Evolutionary conservation across 1,140 invertebrate species (phyloP).

Genomic region (Pseudomyrmex pallidus): DNA sequence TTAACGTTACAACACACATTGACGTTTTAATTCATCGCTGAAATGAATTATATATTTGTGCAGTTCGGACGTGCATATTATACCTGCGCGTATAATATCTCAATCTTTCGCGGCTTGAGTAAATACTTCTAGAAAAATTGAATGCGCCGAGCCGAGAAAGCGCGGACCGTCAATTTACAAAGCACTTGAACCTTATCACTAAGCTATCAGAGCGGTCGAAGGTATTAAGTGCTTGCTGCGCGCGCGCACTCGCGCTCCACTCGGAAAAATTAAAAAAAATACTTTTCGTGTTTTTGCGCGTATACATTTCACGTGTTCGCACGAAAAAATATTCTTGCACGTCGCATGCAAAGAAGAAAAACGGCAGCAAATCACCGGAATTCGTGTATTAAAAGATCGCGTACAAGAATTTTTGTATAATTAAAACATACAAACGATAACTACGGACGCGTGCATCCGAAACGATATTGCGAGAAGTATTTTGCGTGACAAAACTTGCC

Average conservation of each 20-base stretch:
- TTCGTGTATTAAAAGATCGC: constrained; percentile 17
- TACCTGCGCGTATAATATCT: constrained; percentile 10
- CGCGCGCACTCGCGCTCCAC: background rate
- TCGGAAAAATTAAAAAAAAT: constrained; percentile 14
- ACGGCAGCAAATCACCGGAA: background rate
- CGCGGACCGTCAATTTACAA: constrained; percentile 44
- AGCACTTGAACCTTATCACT: constrained; percentile 46
- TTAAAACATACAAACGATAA: no score
- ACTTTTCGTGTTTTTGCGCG: no score
- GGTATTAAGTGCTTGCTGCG: constrained; percentile 12
- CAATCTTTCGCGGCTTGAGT: constrained; percentile 6
- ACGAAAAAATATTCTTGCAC: constrained; percentile 2
- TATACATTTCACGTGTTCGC: constrained; percentile 6
- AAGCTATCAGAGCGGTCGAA: background rate
- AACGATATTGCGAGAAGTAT: background rate
- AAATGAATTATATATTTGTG: background rate
- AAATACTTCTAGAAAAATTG: constrained; percentile 45
- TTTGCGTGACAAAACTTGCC: background rate
- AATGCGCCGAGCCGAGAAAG: background rate
- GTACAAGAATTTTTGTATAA: no score
- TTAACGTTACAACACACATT: no score
- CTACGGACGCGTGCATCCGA: background rate
- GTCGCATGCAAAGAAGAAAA: background rate
- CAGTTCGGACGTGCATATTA: background rate
- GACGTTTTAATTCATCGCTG: background rate